phyloP scores from a whole-genome alignment of 2,113 vertebrate species.

The Condylura cristata region DNA sequence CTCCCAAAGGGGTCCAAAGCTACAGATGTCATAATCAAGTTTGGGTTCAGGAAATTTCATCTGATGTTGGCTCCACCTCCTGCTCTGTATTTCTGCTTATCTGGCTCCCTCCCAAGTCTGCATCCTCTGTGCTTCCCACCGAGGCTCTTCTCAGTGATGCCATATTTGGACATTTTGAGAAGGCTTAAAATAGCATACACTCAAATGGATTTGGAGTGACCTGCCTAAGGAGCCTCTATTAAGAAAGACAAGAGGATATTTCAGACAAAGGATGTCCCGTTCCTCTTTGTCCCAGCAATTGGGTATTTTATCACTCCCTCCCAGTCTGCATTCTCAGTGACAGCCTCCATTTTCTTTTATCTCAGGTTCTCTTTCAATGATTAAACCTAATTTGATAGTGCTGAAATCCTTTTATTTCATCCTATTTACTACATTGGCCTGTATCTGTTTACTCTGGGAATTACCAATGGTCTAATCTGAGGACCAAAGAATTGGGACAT shows the following conservation, averaged over 20 bases:
- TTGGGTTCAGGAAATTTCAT: not conserved
- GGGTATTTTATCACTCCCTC: slow-evolving; percentile 24
- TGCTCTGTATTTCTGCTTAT: not conserved
- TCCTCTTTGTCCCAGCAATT: not conserved
- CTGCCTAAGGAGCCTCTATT: not conserved
- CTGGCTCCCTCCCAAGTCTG: not conserved
- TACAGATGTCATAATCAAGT: not conserved
- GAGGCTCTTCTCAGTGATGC: not conserved
- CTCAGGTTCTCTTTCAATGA: not conserved
- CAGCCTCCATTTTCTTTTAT: slow-evolving; percentile 29
- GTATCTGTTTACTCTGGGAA: not conserved
- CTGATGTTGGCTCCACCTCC: not conserved
- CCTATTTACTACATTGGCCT: not conserved
- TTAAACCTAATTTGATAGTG: slow-evolving; percentile 20
- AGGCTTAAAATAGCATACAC: not conserved
- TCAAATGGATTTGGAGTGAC: not conserved
- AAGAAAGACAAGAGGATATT: not conserved
- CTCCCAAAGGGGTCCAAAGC: not conserved
- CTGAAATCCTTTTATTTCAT: slow-evolving; percentile 22
- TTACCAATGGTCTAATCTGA: not conserved
- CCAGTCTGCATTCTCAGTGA: not conserved
- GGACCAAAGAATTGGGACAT: not conserved
- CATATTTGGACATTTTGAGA: not conserved
- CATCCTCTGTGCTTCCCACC: not conserved
- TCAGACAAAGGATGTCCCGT: slow-evolving; percentile 4